A percentile compares a stretch with the other conserved stretches of the same genome.
Evolutionary conservation across 2,797 vertebrate genomes (phyloP).

Genomic region (Anas capensis): DNA sequence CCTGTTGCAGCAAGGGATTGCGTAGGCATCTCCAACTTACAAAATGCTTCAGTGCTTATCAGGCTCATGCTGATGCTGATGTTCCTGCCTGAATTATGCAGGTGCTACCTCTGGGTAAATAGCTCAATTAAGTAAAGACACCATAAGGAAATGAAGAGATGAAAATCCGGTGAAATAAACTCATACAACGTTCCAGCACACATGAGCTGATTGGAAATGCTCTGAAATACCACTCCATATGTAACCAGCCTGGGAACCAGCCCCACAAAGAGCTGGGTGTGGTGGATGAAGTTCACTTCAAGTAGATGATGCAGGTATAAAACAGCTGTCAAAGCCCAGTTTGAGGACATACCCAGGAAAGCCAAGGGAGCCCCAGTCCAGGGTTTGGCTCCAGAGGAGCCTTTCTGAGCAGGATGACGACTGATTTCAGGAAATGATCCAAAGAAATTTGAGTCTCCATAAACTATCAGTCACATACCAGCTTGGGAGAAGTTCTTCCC

Average conservation of each 20-base stretch:
- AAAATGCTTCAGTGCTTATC: background rate
- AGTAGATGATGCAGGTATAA: background rate
- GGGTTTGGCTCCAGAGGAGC: background rate
- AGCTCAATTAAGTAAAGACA: background rate
- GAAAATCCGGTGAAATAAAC: background rate
- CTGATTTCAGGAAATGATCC: background rate
- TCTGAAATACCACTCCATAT: background rate
- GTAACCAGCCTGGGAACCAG: background rate
- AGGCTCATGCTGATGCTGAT: background rate
- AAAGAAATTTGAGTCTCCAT: background rate
- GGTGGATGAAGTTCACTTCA: background rate
- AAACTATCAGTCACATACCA: background rate
- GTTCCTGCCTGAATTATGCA: background rate
- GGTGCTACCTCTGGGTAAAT: background rate
- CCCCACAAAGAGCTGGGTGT: background rate
- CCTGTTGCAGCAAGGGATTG: background rate
- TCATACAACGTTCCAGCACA: background rate
- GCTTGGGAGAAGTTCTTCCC: background rate
- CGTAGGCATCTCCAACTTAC: background rate
- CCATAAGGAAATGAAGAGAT: background rate
- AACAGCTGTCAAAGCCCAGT: too few species aligned
- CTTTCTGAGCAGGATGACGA: background rate
- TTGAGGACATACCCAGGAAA: rapidly evolving
- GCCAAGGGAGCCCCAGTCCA: background rate
- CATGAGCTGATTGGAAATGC: background rate